Conservation (phyloP, 2,113 vertebrate species). For the Mus musculus region DNA sequence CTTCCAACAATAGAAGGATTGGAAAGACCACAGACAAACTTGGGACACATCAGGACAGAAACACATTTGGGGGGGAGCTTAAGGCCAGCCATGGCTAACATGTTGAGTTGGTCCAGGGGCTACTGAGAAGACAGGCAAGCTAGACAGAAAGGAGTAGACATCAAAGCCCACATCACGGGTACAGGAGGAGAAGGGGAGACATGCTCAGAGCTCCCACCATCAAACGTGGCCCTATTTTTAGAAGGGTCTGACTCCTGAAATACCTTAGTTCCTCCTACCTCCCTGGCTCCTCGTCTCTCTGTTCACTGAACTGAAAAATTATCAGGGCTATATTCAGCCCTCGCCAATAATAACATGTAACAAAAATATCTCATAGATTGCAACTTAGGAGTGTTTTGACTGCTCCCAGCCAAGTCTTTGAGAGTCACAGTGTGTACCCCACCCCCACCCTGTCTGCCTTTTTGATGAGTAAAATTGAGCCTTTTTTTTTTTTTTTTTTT, state of each 20-base stretch:
- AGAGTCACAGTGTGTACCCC: neutral
- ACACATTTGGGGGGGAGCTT: too few species aligned
- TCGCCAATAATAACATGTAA: conserved; percentile 69
- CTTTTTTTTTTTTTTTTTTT: neutral
- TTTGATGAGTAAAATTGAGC: conserved; percentile 61
- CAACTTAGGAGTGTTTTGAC: conserved; percentile 65
- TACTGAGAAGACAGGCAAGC: neutral
- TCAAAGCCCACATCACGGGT: neutral
- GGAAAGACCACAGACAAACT: neutral
- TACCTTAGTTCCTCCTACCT: conserved; percentile 70
- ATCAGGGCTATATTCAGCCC: conserved; percentile 62
- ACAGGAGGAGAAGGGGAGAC: neutral
- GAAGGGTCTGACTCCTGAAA: conserved; percentile 60
- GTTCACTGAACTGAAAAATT: conserved; percentile 58
- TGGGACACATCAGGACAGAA: neutral
- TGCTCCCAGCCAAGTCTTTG: conserved; percentile 26
- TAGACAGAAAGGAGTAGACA: neutral
- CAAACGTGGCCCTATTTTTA: conserved; percentile 35
- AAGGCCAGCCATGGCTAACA: neutral
- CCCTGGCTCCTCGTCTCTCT: conserved; percentile 46
- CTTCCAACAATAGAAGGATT: neutral
- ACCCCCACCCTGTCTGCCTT: neutral
- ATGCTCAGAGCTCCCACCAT: conserved; percentile 66
- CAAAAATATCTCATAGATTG: conserved; percentile 66
- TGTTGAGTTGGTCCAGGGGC: neutral